phyloP scores from a whole-genome alignment of 1,140 invertebrate species.

The Leptonema lineaticorne region DNA sequence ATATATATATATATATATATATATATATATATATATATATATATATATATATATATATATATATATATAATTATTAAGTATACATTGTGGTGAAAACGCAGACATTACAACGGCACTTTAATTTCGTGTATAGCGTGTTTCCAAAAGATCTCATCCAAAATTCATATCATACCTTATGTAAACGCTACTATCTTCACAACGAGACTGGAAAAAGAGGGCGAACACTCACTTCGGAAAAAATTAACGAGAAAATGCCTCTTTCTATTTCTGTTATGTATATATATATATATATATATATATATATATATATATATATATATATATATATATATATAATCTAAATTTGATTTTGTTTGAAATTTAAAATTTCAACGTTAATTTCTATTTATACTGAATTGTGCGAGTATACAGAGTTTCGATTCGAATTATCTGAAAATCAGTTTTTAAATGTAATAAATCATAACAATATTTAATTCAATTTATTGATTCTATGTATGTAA shows the following conservation, averaged over 20 bases:
- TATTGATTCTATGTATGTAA: too few relatives aligned
- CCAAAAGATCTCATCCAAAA: constrained; percentile 4
- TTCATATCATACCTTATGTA: neutral
- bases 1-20: neutral
- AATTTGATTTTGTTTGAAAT: neutral
- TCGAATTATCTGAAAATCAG: neutral
- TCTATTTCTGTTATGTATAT: neutral
- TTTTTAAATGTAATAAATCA: too few relatives aligned
- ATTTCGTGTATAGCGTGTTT: neutral
- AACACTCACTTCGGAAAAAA: neutral
- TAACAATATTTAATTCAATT: too few relatives aligned
- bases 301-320: neutral
- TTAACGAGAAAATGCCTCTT: neutral
- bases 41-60: neutral
- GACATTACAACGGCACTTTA: neutral
- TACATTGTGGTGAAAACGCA: neutral
- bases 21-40: neutral
- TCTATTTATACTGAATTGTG: neutral
- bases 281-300: neutral
- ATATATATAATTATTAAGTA: neutral
- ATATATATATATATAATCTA: too few relatives aligned
- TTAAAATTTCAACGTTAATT: neutral
- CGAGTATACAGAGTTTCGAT: neutral
- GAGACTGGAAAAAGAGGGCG: neutral
- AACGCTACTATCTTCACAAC: neutral